Evolutionary conservation across 2,888 invertebrate genomes (phyloP), one percentile per base, ranked within the genome.

Genomic region (Aproaerema taeniolella): DNA sequence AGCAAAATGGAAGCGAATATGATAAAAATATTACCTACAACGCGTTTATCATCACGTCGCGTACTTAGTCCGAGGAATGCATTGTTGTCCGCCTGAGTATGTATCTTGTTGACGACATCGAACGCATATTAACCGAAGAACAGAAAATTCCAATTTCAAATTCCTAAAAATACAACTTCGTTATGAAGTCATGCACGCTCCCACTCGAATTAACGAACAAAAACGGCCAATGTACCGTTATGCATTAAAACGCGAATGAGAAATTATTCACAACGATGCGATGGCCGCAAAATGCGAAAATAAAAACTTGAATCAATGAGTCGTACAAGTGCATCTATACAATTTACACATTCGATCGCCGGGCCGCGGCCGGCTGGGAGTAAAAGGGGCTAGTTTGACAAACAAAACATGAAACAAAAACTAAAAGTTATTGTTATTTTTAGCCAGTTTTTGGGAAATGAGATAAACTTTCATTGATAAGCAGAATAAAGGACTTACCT

Each of bases 101-200:
- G 5, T 39, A 46, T 31, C 28, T 35, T 24, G 36, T 31, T 24
- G 20, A 36, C 20, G 20, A 35, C 17, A 26, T 28, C 17, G 16
- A 30, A 39, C 28, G 29, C 35, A 35, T 29, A 36, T 35, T 30
- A 29, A 30, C 14, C 24, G 24, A 33, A 33, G 20, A 14, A 25
- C 26, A 10, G 12, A 35, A 35, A 13, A 26, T 35, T 35, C 14
- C 25, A 9, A 9, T 28, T 7, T 30, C 9, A 13, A 8, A 26
- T n/a, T 30, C 30, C 20, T 12, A 30, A 8, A 16, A 7, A 10
- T 37, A 30, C 9, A 25, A 12, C 11, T 25, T 55, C 50, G 15
- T 44, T 53, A 68, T 70, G 63, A 70, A 72, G 61, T 67, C 67
- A 71, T 64, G 55, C 59, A 49, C 65, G 58, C 63, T 67, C 64